Evolutionary conservation across 1,140 invertebrate species (phyloP), one percentile per base, ranked within the genome.

Genomic region (Linepithema humile): DNA sequence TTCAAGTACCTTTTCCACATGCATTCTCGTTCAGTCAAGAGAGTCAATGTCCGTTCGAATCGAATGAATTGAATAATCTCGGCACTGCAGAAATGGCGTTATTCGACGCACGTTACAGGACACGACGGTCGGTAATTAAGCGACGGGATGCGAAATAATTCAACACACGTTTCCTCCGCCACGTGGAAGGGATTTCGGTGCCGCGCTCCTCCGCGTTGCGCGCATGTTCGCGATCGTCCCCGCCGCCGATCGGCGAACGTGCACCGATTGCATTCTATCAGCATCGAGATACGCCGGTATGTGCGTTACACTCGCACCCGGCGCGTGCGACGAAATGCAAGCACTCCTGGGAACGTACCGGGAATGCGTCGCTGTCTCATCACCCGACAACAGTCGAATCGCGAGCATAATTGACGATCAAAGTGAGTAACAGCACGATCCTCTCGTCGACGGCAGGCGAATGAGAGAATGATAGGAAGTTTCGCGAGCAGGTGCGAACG

Each of bases 181-280:
- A 50, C 38, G 73, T 20, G 85, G 80, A 74, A 69, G 43, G 82
- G 85, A 86, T 84, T 86, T 84, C 67, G 57, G 53, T 62, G 17
- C 45, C n/a, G 29, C 38, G 50, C 26, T 26, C n/a, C 40, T 1
- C 15, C 32, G 43, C 45, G 4, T 48, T 26, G 20, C 45, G 50
- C 32, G 9, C 38, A 35, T 60, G 57, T 32, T 20, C 38, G n/a
- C 12, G n/a, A 23, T 84, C 50, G 45, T 4, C 26, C 17, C 26
- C 40, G 67, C 38, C 57, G 29, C 72, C 38, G 15, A 70, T 64
- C 85, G 77, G 57, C 69, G 40, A 83, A 62, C 62, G 69, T 62
- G 55, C 59, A 48, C 59, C 85, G 69, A 86, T 80, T 65, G 50
- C 80, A 67, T 77, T 77, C 72, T 67, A 67, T 70, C 69, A 62